Evolutionary conservation across 2,888 invertebrate genomes (phyloP).

Genomic region (Trissolcus brochymenae): DNA sequence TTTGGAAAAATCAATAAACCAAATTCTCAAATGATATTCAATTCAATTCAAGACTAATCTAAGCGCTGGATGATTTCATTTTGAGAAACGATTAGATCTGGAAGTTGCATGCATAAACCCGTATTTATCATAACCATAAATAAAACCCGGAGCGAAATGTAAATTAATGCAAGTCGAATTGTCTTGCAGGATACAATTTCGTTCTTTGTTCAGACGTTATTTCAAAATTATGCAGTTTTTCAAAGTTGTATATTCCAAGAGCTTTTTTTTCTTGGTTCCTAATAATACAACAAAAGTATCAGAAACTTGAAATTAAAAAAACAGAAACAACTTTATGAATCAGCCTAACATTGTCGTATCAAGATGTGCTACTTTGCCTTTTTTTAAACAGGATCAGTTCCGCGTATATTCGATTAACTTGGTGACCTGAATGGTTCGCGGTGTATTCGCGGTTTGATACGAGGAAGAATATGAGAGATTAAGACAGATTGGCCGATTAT

Average conservation of each 20-base stretch:
- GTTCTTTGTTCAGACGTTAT: constrained; percentile 5
- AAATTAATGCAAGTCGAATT: constrained; percentile 12
- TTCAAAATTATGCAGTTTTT: background rate
- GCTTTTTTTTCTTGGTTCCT: background rate
- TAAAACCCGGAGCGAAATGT: constrained; percentile 25
- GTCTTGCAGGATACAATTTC: constrained; percentile 20
- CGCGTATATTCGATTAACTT: constrained; percentile 41
- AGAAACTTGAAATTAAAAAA: constrained; percentile 6
- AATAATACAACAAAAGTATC: background rate
- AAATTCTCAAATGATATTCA: no score
- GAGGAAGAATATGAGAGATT: constrained; percentile 11
- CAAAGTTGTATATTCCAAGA: background rate
- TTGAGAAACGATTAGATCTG: constrained; percentile 14
- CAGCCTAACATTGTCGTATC: constrained; percentile 23
- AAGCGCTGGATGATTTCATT: constrained; percentile 6
- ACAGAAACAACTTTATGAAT: constrained; percentile 29
- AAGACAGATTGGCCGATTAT: background rate
- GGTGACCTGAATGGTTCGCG: constrained; percentile 41
- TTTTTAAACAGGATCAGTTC: constrained; percentile 30
- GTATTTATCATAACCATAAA: constrained; percentile 39
- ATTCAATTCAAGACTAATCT: constrained; percentile 2
- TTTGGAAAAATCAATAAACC: no score
- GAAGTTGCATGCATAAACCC: constrained; percentile 20
- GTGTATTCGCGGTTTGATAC: constrained; percentile 17
- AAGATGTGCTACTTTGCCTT: constrained; percentile 42